Evolutionary conservation across 2,797 vertebrate species (phyloP).

Genomic region (Gorsachius magnificus): DNA sequence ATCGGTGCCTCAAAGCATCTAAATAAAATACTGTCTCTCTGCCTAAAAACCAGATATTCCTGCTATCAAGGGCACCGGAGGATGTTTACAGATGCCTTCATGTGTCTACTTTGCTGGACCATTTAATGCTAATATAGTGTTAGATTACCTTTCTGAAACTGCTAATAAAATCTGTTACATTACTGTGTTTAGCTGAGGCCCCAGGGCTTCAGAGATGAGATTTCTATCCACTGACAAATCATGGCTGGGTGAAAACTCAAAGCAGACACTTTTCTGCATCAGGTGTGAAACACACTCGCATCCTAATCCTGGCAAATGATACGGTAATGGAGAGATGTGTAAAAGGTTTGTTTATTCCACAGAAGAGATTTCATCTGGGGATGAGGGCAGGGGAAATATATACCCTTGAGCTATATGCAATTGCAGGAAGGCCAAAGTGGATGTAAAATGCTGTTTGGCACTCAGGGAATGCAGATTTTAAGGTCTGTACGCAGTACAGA

Average conservation of each 20-base stretch:
- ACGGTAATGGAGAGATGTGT: background rate
- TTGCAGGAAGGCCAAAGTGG: background rate
- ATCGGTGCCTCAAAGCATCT: background rate
- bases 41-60: background rate
- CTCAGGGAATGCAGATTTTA: background rate
- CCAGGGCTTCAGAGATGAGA: conserved; percentile 29
- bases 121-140: conserved; percentile 52
- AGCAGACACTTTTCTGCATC: background rate
- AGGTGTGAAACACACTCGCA: background rate
- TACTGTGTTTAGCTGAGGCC: background rate
- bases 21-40: background rate
- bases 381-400: background rate
- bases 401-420: background rate
- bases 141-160: conserved; percentile 32
- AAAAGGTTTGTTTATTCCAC: background rate
- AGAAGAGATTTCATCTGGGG: background rate
- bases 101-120: background rate
- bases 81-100: background rate
- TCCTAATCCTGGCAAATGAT: background rate
- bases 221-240: conserved; percentile 28
- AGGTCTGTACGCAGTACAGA: background rate
- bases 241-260: conserved; percentile 3
- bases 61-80: background rate
- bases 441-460: background rate
- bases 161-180: conserved; percentile 21